phyloP scores from a whole-genome alignment of 2,797 vertebrate genomes.

The Cynopterus sphinx region DNA sequence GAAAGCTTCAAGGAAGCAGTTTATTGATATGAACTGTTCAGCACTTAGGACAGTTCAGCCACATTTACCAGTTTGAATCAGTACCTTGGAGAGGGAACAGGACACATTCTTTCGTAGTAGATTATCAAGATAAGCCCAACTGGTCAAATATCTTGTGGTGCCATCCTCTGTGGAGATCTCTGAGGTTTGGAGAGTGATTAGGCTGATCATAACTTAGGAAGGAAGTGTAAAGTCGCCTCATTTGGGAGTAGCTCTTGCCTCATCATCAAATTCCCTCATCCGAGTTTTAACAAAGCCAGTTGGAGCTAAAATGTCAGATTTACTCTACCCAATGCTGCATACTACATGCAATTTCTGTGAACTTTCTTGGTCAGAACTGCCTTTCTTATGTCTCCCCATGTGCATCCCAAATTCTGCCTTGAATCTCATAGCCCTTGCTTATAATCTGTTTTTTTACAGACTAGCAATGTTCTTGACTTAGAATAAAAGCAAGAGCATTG shows the following conservation, averaged over 20 bases:
- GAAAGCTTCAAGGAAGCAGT: not conserved
- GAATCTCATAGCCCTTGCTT: not conserved
- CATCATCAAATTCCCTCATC: not conserved
- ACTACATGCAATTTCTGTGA: not conserved
- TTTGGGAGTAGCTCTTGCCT: not conserved
- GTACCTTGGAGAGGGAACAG: slow-evolving; percentile 79
- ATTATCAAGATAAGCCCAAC: not conserved
- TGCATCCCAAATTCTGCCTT: not conserved
- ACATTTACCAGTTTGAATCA: not conserved
- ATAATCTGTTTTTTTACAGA: not conserved
- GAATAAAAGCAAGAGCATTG: not conserved
- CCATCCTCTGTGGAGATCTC: not conserved
- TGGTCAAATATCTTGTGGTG: not conserved
- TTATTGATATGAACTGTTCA: slow-evolving; percentile 53
- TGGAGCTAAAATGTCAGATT: not conserved
- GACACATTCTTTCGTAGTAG: not conserved
- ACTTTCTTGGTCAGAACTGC: not conserved
- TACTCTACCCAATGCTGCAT: not conserved
- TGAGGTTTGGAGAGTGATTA: not conserved
- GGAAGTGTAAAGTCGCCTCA: not conserved
- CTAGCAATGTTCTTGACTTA: not conserved
- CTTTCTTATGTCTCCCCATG: not conserved
- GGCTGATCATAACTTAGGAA: not conserved
- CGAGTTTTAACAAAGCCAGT: not conserved
- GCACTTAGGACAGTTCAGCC: slow-evolving; percentile 61